Percentiles rank a stretch among this genome's conserved stretches.
Evolutionary conservation across 2,888 invertebrate species (phyloP).

Genomic region (Cantharis rustica): DNA sequence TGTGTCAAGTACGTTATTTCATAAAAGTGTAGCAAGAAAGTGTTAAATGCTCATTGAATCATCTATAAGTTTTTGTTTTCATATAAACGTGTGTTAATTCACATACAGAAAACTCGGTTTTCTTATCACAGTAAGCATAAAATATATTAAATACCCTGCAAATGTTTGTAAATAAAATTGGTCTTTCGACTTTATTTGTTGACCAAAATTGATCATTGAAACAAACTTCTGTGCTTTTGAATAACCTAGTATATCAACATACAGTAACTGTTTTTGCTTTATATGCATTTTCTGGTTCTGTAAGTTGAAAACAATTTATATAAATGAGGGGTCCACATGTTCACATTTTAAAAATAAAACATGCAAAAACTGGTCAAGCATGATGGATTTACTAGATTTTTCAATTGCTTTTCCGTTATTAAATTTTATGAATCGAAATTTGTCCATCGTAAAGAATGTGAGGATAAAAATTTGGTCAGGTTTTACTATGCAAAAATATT

Average conservation of each 20-base stretch:
- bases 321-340: neutral
- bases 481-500: neutral
- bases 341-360: neutral
- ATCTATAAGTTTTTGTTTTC: neutral
- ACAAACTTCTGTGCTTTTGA: neutral
- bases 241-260: neutral
- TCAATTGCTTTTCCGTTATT: neutral
- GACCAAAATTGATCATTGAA: neutral
- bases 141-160: neutral
- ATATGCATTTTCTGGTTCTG: neutral
- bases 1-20: too few species aligned
- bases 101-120: neutral
- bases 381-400: neutral
- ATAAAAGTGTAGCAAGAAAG: too few species aligned
- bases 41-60: neutral
- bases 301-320: neutral
- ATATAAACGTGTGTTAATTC: neutral
- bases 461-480: neutral
- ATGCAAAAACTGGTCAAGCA: neutral
- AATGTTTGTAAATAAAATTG: neutral
- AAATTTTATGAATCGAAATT: neutral
- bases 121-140: neutral
- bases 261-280: neutral
- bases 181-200: neutral
- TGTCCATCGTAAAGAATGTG: neutral